Evolutionary conservation across 1,140 invertebrate species (phyloP), one percentile per base, ranked within the genome.

Genomic region (Mercenaria mercenaria): DNA sequence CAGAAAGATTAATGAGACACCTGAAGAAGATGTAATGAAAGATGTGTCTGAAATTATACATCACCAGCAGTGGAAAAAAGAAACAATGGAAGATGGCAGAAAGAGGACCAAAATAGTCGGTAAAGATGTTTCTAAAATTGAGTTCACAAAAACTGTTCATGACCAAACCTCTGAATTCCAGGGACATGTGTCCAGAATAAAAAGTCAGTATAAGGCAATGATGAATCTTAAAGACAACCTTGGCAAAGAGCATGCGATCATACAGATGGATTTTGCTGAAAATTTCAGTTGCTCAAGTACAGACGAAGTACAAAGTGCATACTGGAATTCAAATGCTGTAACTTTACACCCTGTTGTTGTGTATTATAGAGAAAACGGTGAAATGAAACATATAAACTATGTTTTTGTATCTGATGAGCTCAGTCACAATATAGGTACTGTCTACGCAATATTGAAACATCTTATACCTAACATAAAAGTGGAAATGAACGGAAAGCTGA

Each of bases 201-300:
- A 84, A 67, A 0, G 69, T 0, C 91, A 92, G 41, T 91, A 89
- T 39, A 82, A 80, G n/a, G 77, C 82, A 34, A 47, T 90, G 13
- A 18, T 43, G 32, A 43, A 74, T 34, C 80, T 92, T 6, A 92
- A 92, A 74, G 39, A 69, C 26, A 67, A 77, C 18, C 52, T 91
- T 18, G 6, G 6, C n/a, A 76, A 82, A 18, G 15, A 1, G 1
- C 39, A 64, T n/a, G 29, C 83, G 32, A 43, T 83, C 10, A 77
- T 91, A 18, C 91, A 92, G 32, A 92, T 92, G 90, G 91, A 92
- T 76, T 91, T 92, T 76, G 83, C 90, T 6, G 90, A 91, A 74
- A 92, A 90, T 32, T 90, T 56, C 72, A 37, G 39, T 0, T 91
- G 91, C 37, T 6, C n/a, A 20, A 59, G 47, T 26, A 77, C 34